phyloP scores from a whole-genome alignment of 2,888 invertebrate species.

The Oxycera nigricornis region DNA sequence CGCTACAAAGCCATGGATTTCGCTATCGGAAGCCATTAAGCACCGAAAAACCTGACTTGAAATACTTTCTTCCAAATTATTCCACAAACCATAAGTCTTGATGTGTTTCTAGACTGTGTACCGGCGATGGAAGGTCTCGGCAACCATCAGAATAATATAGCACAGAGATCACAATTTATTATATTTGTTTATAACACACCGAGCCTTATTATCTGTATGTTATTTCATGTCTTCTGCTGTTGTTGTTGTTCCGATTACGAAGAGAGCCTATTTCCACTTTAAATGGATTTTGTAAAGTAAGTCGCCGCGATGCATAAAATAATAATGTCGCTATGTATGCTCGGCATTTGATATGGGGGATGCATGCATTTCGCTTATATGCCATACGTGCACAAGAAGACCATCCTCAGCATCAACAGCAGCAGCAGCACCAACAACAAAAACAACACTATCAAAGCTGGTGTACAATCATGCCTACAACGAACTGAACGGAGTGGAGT shows the following conservation, averaged over 20 bases:
- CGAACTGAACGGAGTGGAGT: not conserved
- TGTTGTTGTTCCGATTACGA: conserved; percentile 19
- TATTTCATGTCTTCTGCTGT: conserved; percentile 3
- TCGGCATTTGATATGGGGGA: too few relatives aligned
- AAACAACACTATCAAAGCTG: too few relatives aligned
- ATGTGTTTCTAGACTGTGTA: too few relatives aligned
- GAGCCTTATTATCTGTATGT: not conserved
- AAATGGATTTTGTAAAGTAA: conserved; percentile 25
- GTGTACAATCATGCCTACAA: not conserved
- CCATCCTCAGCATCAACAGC: not conserved
- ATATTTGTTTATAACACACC: not conserved
- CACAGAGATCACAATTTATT: not conserved
- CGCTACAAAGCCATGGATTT: too few relatives aligned
- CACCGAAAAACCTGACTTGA: too few relatives aligned
- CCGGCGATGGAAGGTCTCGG: not conserved
- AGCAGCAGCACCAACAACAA: not conserved
- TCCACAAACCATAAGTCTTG: too few relatives aligned
- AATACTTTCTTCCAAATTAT: too few relatives aligned
- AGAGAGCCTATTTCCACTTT: conserved; percentile 16
- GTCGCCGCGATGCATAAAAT: conserved; percentile 8
- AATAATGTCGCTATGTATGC: not conserved
- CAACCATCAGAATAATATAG: not conserved
- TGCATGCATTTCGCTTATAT: not conserved
- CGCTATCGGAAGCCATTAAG: too few relatives aligned
- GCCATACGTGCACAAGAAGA: not conserved